These are phyloP conservation scores for Isurus oxyrinchus DNA, from an alignment of 2,113 vertebrate genomes.

Conservation along the genomic window DNA sequence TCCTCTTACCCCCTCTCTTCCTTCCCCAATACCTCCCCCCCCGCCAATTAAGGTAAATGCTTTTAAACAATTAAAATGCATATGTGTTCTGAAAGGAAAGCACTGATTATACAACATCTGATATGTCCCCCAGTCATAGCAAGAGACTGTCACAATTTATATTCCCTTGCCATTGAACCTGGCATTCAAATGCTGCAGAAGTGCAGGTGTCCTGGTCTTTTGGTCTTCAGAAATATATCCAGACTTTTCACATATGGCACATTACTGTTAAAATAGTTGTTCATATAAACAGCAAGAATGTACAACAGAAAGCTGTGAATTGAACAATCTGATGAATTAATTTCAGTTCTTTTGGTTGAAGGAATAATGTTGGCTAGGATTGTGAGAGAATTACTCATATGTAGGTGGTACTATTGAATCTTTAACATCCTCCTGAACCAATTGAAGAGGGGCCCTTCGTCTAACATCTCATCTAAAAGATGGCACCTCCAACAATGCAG, in stretches of 20 bases:
- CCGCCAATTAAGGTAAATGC: background rate
- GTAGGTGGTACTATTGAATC: too few species aligned
- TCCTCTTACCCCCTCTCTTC: background rate
- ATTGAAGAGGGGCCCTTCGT: too few species aligned
- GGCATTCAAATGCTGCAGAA: background rate
- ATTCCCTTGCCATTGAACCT: background rate
- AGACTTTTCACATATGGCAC: background rate
- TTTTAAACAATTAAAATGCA: background rate
- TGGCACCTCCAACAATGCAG: too few species aligned
- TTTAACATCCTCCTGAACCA: too few species aligned
- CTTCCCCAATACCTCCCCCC: too few species aligned
- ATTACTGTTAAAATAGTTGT: background rate
- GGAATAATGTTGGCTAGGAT: too few species aligned
- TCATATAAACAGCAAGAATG: background rate
- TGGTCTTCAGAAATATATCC: background rate
- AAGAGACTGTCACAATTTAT: background rate
- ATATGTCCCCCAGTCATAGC: background rate
- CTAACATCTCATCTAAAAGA: too few species aligned
- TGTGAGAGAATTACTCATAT: too few species aligned
- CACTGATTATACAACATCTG: background rate
- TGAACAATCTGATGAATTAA: too few species aligned
- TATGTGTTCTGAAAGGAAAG: background rate
- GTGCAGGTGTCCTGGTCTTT: background rate
- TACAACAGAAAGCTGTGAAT: too few species aligned
- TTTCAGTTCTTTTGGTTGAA: too few species aligned